phyloP scores from a whole-genome alignment of 2,888 invertebrate species.

The Drosophila nr. fundita region DNA sequence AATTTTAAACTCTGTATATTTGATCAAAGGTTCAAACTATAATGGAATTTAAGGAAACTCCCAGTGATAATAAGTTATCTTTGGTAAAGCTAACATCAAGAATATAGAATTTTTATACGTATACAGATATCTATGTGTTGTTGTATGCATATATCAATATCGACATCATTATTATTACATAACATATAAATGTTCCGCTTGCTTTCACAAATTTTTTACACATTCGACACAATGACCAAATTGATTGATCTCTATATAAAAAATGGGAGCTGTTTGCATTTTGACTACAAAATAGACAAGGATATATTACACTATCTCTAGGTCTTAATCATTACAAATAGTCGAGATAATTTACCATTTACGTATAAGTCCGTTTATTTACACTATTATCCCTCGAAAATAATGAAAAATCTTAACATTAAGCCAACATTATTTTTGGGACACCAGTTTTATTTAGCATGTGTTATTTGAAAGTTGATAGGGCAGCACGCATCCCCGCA shows the following conservation, averaged over 20 bases:
- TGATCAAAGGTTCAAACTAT: slow-evolving; percentile 90
- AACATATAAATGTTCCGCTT: slow-evolving; percentile 11
- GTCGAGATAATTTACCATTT: not conserved
- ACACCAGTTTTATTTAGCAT: not conserved
- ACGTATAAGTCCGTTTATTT: slow-evolving; percentile 1
- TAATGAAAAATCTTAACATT: not conserved
- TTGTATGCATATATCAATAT: slow-evolving; percentile 44
- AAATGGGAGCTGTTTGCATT: not conserved
- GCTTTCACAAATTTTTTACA: slow-evolving; percentile 6
- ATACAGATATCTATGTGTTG: slow-evolving; percentile 36
- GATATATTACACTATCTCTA: not conserved
- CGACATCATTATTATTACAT: slow-evolving; percentile 5
- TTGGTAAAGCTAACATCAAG: slow-evolving; percentile 89
- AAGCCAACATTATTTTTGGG: not conserved
- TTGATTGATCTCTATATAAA: not conserved
- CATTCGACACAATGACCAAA: not conserved
- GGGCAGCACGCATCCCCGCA: not conserved
- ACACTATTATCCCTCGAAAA: not conserved
- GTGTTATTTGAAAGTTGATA: not conserved
- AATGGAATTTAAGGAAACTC: slow-evolving; percentile 95
- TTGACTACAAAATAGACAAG: not conserved
- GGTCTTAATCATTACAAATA: not conserved
- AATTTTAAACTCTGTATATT: slow-evolving; percentile 74
- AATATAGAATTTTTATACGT: slow-evolving; percentile 42
- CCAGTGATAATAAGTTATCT: slow-evolving; percentile 95